Evolutionary conservation across 1,140 invertebrate genomes (phyloP).

Genomic region (Bombus confusus): DNA sequence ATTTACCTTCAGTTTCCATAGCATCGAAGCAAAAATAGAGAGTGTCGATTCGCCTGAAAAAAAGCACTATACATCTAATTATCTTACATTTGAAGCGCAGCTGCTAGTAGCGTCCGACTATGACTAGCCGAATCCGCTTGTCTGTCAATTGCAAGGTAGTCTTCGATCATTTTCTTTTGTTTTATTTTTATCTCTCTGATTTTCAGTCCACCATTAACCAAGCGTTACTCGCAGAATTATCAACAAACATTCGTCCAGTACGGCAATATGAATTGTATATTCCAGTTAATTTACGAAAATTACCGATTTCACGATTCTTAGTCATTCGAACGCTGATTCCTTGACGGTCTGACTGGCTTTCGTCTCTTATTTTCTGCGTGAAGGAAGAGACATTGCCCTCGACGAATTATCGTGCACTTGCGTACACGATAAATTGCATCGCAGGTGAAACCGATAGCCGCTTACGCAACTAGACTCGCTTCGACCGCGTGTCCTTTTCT

Average conservation of each 20-base stretch:
- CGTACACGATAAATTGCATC: not conserved
- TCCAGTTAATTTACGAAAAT: not conserved
- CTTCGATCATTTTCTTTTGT: not conserved
- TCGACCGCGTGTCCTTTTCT: conserved; percentile 10
- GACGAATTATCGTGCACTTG: conserved; percentile 52
- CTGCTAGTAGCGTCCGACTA: not conserved
- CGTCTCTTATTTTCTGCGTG: not conserved
- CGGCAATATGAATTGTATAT: not conserved
- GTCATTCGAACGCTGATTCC: not conserved
- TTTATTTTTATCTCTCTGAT: not conserved
- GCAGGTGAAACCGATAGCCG: conserved; percentile 49
- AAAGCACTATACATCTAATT: not conserved
- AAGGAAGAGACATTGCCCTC: conserved; percentile 39
- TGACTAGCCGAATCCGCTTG: not conserved
- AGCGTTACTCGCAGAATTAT: not conserved
- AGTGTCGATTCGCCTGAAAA: not conserved
- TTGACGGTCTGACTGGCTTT: not conserved
- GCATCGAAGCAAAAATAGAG: not conserved
- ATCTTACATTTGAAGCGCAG: not conserved
- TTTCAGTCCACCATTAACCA: not conserved
- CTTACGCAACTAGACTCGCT: conserved; percentile 42
- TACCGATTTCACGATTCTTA: not conserved
- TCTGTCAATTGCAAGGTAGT: not conserved
- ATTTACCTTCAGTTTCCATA: not conserved
- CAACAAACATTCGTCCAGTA: not conserved